These are phyloP conservation scores for Tinea pellionella DNA, from an alignment of 2,888 invertebrate genomes.

Conservation along the genomic window DNA sequence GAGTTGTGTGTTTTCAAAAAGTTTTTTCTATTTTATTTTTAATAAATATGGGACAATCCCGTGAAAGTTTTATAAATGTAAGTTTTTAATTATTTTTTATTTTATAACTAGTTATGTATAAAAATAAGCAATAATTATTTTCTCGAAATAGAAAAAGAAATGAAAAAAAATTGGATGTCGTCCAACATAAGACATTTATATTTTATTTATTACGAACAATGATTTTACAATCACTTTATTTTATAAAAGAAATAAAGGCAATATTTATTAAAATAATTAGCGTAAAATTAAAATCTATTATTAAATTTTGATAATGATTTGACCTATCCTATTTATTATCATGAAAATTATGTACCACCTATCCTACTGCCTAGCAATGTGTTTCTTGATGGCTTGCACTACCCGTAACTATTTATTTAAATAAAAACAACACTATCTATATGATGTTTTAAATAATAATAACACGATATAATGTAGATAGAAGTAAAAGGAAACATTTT, in stretches of 20 bases:
- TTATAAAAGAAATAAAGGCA: neutral
- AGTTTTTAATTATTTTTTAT: conserved; percentile 23
- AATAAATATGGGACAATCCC: conserved; percentile 23
- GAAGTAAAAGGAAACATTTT: too few relatives aligned
- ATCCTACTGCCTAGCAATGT: too few relatives aligned
- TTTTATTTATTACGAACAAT: conserved; percentile 17
- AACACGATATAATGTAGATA: too few relatives aligned
- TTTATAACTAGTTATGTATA: neutral
- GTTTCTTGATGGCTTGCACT: too few relatives aligned
- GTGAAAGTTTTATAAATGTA: conserved; percentile 29
- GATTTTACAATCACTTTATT: conserved; percentile 2
- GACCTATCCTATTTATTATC: too few relatives aligned
- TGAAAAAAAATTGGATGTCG: conserved; percentile 16
- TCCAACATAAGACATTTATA: conserved; percentile 6
- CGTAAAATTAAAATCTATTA: too few relatives aligned
- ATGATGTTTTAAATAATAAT: too few relatives aligned
- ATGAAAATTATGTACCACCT: too few relatives aligned
- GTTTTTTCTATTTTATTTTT: conserved; percentile 23
- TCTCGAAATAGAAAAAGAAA: conserved; percentile 13
- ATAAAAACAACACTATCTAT: too few relatives aligned
- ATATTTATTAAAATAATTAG: too few relatives aligned
- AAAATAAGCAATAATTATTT: conserved; percentile 8
- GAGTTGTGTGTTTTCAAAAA: conserved; percentile 25
- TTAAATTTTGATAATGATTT: too few relatives aligned
- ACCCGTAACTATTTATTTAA: too few relatives aligned